These are phyloP conservation scores for Zapornia atra DNA, from an alignment of 2,113 vertebrate genomes.

Conservation along the genomic window DNA sequence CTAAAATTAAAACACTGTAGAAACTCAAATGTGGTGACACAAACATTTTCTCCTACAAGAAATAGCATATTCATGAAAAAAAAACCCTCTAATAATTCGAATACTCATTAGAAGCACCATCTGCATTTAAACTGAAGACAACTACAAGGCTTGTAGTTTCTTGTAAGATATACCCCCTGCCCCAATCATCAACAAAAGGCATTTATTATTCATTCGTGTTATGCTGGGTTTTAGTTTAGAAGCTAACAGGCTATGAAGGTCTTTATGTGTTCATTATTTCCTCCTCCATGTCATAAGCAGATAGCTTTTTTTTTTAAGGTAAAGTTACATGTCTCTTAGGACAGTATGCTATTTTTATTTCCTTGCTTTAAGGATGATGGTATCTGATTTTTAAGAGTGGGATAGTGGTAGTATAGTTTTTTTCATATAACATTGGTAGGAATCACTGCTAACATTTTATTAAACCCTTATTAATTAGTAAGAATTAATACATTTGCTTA, in stretches of 20 bases:
- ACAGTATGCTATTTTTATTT: not conserved
- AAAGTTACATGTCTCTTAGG: not conserved
- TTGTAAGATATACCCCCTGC: not conserved
- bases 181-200: not conserved
- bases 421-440: not conserved
- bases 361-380: not conserved
- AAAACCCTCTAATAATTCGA: not conserved
- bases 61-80: not conserved
- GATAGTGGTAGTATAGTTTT: accelerated
- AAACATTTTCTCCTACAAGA: not conserved
- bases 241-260: not conserved
- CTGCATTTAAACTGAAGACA: not conserved
- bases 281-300: not conserved
- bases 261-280: not conserved
- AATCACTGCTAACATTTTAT: not conserved
- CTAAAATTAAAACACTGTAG: not conserved
- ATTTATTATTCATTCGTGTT: not conserved
- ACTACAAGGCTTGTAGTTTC: not conserved
- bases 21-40: not conserved
- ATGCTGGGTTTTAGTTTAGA: not conserved
- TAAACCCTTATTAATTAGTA: not conserved
- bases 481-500: not conserved
- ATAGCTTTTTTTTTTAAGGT: not conserved
- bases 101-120: not conserved
- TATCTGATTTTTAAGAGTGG: not conserved